Conservation (phyloP, 2,797 vertebrate species). For the Myotis planiceps region DNA sequence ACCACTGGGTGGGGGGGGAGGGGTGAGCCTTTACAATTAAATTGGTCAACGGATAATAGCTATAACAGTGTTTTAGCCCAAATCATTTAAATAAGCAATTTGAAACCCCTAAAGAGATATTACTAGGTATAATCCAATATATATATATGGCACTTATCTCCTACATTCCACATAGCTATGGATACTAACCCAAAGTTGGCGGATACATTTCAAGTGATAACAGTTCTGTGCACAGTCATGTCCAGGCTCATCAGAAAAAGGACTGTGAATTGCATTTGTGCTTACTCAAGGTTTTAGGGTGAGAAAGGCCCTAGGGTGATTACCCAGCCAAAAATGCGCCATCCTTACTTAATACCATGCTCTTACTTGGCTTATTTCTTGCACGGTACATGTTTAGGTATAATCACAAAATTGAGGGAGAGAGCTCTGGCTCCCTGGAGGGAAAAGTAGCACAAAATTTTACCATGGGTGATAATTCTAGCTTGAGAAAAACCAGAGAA, state of each 20-base stretch:
- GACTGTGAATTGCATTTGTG: background rate
- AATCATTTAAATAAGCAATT: slow-evolving; percentile 21
- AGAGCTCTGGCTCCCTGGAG: background rate
- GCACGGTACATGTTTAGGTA: background rate
- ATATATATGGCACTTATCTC: background rate
- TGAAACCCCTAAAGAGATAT: background rate
- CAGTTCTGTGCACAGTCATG: background rate
- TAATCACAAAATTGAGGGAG: background rate
- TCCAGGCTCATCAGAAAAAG: background rate
- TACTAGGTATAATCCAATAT: background rate
- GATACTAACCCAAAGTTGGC: background rate
- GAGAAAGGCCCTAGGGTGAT: background rate
- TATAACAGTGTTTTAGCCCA: background rate
- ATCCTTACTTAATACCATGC: background rate
- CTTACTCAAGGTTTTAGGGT: background rate
- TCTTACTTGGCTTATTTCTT: background rate
- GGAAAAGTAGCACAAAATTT: background rate
- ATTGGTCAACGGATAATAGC: background rate
- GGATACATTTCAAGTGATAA: background rate
- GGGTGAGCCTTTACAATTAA: background rate
- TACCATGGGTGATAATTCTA: background rate
- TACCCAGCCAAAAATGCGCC: background rate
- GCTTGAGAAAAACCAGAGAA: background rate
- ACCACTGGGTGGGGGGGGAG: background rate
- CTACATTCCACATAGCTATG: background rate